Evolutionary conservation across 2,113 vertebrate species (phyloP).

Genomic region (Aptenodytes forsteri): DNA sequence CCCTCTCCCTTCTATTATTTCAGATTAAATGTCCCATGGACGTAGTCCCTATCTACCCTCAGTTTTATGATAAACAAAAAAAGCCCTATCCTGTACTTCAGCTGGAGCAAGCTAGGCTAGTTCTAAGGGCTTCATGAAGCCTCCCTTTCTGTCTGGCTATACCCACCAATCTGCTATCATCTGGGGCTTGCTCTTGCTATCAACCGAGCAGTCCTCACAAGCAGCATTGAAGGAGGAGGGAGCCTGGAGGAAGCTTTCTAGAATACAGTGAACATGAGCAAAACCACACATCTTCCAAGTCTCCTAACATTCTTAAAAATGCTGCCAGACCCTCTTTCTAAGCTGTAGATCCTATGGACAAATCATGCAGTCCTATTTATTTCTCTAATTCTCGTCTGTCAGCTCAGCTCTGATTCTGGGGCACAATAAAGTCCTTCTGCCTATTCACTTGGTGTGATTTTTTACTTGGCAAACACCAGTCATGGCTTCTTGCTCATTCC

Average conservation of each 20-base stretch:
- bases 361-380: background rate
- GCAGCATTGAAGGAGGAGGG: background rate
- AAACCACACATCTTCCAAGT: background rate
- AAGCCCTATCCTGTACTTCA: background rate
- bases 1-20: background rate
- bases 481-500: background rate
- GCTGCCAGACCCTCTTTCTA: background rate
- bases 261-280: background rate
- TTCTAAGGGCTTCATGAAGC: background rate
- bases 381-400: background rate
- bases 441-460: background rate
- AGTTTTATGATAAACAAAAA: background rate
- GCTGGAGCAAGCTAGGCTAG: background rate
- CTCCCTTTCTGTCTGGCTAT: background rate
- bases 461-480: background rate
- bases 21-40: background rate
- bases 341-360: background rate
- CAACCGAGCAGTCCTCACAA: background rate
- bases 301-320: background rate
- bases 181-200: background rate
- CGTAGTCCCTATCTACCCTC: background rate
- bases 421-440: background rate
- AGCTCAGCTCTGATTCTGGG: background rate
- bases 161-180: background rate
- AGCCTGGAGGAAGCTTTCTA: background rate